A percentile compares a stretch with the other conserved stretches of the same genome.
phyloP scores from a whole-genome alignment of 2,113 vertebrate genomes.

The Tursiops truncatus region DNA sequence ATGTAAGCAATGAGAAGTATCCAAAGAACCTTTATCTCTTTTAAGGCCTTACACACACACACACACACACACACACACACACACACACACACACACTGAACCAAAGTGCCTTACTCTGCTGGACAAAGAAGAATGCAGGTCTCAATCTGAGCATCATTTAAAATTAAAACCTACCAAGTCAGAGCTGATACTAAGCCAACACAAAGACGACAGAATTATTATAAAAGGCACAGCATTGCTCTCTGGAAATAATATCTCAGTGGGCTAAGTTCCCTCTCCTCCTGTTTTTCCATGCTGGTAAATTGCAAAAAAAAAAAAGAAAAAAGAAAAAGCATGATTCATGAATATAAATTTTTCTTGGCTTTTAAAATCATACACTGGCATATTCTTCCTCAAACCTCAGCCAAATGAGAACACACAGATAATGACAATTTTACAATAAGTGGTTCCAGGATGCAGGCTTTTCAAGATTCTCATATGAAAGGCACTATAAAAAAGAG shows the following conservation, averaged over 20 bases:
- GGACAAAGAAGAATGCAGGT: background rate
- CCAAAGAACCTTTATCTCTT: background rate
- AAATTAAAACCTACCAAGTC: conserved; percentile 42
- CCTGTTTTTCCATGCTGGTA: conserved; percentile 1
- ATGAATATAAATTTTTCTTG: conserved; percentile 69
- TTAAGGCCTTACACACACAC: background rate
- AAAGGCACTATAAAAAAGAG: conserved; percentile 61
- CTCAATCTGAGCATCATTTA: conserved; percentile 36
- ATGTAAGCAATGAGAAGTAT: background rate
- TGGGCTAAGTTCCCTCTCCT: background rate
- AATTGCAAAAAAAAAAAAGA: background rate
- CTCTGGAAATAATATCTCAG: conserved; percentile 46
- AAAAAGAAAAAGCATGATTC: conserved; percentile 9
- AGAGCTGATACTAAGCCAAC: conserved; percentile 18
- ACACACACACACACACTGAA: background rate
- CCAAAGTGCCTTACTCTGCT: background rate
- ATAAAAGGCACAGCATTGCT: conserved; percentile 21
- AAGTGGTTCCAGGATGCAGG: conserved; percentile 44
- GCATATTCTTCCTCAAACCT: conserved; percentile 47
- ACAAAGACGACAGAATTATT: conserved; percentile 41
- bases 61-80: background rate
- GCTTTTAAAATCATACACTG: conserved; percentile 63
- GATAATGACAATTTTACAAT: conserved; percentile 56
- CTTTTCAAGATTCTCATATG: conserved; percentile 63
- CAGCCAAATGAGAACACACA: conserved; percentile 54